Evolutionary conservation across 2,797 vertebrate genomes (phyloP).

Genomic region (Margarornis squamiger): DNA sequence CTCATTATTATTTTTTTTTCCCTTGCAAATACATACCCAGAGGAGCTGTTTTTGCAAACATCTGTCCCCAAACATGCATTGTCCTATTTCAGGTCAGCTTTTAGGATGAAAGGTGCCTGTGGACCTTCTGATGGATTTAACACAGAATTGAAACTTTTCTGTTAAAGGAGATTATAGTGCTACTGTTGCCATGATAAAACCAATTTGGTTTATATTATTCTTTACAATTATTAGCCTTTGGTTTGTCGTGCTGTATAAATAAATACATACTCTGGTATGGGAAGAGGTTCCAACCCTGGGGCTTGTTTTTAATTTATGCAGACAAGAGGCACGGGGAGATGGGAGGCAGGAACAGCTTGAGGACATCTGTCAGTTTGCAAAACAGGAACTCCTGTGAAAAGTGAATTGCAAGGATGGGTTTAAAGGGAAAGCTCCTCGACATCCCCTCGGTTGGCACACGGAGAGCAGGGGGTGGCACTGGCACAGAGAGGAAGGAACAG

Average conservation of each 20-base stretch:
- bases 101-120: background rate
- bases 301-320: slow-evolving; percentile 17
- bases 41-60: background rate
- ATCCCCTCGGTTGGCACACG: background rate
- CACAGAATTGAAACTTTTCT: background rate
- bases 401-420: background rate
- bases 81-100: background rate
- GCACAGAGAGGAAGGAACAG: background rate
- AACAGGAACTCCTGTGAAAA: background rate
- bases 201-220: background rate
- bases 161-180: rapidly evolving
- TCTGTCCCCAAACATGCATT: background rate
- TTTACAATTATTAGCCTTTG: background rate
- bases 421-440: background rate
- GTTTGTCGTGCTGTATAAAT: background rate
- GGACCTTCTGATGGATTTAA: background rate
- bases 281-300: background rate
- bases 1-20: background rate
- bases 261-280: background rate
- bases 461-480: background rate
- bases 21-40: background rate
- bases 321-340: background rate
- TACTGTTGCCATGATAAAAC: background rate
- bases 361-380: slow-evolving; percentile 31
- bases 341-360: background rate